Evolutionary conservation across 2,113 vertebrate species (phyloP).

Genomic region (Tachycineta bicolor): DNA sequence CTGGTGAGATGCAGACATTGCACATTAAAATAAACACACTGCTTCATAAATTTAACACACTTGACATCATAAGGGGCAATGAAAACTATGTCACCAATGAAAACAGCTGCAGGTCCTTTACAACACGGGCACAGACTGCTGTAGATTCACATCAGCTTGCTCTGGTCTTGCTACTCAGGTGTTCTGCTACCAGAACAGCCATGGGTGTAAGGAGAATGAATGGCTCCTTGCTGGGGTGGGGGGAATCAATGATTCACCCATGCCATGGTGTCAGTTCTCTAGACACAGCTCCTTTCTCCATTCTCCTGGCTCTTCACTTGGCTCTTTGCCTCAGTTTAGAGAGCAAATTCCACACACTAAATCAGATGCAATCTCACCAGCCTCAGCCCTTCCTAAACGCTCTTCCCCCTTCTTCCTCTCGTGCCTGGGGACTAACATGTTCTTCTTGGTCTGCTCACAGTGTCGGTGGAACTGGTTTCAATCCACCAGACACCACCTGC

Average conservation of each 20-base stretch:
- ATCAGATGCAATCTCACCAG: neutral
- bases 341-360: neutral
- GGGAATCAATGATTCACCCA: neutral
- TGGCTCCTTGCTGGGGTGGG: neutral
- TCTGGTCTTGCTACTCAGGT: neutral
- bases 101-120: slow-evolving; percentile 6
- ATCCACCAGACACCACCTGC: neutral
- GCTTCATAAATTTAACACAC: slow-evolving; percentile 37
- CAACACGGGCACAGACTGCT: neutral
- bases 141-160: neutral
- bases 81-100: slow-evolving; percentile 31
- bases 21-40: slow-evolving; percentile 48
- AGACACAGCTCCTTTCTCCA: neutral
- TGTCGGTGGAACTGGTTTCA: neutral
- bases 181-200: neutral
- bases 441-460: neutral
- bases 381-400: neutral
- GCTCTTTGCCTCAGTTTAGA: neutral
- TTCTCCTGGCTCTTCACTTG: neutral
- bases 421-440: neutral
- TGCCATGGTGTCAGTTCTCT: neutral
- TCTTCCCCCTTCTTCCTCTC: neutral
- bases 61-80: slow-evolving; percentile 27
- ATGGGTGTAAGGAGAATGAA: neutral
- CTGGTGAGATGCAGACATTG: slow-evolving; percentile 32